Conservation (phyloP, 1,140 invertebrate species). For the Zophobas morio region DNA sequence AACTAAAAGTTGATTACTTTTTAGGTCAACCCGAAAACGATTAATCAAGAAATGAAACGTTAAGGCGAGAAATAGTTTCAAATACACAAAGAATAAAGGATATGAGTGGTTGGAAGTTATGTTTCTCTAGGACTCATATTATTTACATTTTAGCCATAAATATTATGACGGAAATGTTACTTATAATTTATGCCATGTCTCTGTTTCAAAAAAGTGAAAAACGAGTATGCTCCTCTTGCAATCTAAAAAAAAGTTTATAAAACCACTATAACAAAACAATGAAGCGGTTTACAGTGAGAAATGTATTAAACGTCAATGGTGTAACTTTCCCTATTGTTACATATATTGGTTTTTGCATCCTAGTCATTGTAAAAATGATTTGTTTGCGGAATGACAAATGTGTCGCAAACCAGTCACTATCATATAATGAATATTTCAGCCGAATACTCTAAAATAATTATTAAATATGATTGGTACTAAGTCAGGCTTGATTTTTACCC, state of each 20-base stretch:
- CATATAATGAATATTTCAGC: constrained; percentile 55
- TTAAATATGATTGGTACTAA: constrained; percentile 24
- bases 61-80: too few relatives aligned
- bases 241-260: constrained; percentile 34
- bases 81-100: too few relatives aligned
- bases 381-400: constrained; percentile 58
- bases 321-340: constrained; percentile 63
- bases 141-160: not conserved
- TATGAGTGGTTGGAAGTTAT: not conserved
- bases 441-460: constrained; percentile 57
- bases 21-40: too few relatives aligned
- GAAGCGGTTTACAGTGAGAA: constrained; percentile 57
- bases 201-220: constrained; percentile 40
- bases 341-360: constrained; percentile 60
- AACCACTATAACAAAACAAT: constrained; percentile 7
- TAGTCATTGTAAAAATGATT: constrained; percentile 60
- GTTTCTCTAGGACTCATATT: not conserved
- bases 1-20: too few relatives aligned
- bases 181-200: constrained; percentile 9
- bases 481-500: constrained; percentile 54
- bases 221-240: constrained; percentile 14
- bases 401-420: constrained; percentile 60
- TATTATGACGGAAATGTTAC: not conserved
- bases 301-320: constrained; percentile 60
- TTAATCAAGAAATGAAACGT: too few relatives aligned